Evolutionary conservation across 1,140 invertebrate species (phyloP).

Genomic region (Heliconius congener): DNA sequence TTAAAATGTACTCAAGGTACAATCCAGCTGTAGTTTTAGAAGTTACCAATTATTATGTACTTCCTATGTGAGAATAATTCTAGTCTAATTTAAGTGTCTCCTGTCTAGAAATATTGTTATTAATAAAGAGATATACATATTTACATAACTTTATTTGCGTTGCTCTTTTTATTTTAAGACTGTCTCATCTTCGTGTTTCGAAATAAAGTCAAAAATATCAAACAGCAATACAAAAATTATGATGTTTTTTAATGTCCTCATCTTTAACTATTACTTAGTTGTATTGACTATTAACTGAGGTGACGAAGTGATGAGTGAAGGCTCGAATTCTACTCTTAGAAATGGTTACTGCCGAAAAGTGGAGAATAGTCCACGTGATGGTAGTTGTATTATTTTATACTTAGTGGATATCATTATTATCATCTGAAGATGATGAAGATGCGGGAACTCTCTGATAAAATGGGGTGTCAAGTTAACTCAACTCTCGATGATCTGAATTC

Average conservation of each 20-base stretch:
- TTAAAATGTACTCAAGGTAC: background rate
- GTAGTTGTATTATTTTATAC: no score
- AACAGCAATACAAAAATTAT: background rate
- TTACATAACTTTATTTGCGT: slow-evolving; percentile 50
- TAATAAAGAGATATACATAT: slow-evolving; percentile 78
- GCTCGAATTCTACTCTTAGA: background rate
- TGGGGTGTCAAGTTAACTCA: no score
- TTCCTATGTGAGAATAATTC: slow-evolving; percentile 54
- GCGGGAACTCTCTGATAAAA: no score
- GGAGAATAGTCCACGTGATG: no score
- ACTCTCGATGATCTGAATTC: no score
- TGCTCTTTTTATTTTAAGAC: slow-evolving; percentile 27
- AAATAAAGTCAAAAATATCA: slow-evolving; percentile 10
- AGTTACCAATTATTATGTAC: background rate
- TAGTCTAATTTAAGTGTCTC: slow-evolving; percentile 64
- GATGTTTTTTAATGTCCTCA: slow-evolving; percentile 6
- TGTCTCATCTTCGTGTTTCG: background rate
- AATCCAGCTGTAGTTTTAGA: slow-evolving; percentile 4
- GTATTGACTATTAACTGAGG: background rate
- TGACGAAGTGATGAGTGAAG: background rate
- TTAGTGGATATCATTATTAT: no score
- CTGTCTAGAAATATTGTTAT: slow-evolving; percentile 76
- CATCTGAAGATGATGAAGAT: no score
- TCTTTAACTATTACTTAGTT: slow-evolving; percentile 11
- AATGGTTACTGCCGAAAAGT: no score